Evolutionary conservation across 2,888 invertebrate genomes (phyloP), one percentile per base, ranked within the genome.

Genomic region (Megastigmus dorsalis): DNA sequence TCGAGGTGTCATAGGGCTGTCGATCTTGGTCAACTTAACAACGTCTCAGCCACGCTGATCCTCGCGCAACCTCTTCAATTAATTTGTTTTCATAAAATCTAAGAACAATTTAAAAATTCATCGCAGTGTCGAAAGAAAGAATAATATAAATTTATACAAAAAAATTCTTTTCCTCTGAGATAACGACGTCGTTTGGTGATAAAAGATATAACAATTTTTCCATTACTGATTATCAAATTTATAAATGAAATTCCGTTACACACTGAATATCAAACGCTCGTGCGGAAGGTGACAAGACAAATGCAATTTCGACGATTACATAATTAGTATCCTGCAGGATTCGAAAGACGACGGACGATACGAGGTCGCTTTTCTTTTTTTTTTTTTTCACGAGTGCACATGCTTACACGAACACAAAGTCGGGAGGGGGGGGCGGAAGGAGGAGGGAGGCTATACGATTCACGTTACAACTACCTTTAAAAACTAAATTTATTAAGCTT

Each of bases 351-450:
- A 65, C 63, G n/a, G 45, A 45, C 62, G 54, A 63, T n/a, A n/a
- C 43, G 23, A 7, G 15, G 33, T 52, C 33, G 50, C 55, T 45
- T 13, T 43, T 57, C 9, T 13, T 36, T 18, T 52, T 57, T 20
- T 15, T 54, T 50, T 57, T 20, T 15, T 54, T 50, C 33, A 38
- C 26, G n/a, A 62, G 33, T 60, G 30, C 48, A 75, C 50, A 69
- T 45, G 38, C 57, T 72, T 55, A 72, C 66, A 66, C 73, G 48
- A 72, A 60, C 69, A 69, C 66, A 69, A 66, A 6, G 28, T 55
- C 54, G 45, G 26, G 45, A 45, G 26, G 45, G 52, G 26, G 48
- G 7, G 28, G 23, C 18, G n/a, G n/a, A n/a, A n/a, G n/a, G n/a
- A n/a, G n/a, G n/a, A n/a, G n/a, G 43, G 38, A 43, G 23, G 20